phyloP scores from a whole-genome alignment of 2,113 vertebrate genomes.

The Microtus pennsylvanicus region DNA sequence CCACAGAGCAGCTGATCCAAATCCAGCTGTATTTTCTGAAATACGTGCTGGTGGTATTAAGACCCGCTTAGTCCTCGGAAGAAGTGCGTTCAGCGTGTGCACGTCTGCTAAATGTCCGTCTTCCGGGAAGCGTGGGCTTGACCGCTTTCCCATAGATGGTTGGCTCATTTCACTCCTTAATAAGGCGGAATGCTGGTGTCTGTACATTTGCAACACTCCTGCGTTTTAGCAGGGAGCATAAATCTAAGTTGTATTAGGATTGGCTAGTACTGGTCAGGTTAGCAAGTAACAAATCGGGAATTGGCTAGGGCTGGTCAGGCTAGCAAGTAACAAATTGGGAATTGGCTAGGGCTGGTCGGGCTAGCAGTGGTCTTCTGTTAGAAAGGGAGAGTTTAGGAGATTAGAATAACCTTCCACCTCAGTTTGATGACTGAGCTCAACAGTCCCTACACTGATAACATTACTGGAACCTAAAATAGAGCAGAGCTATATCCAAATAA shows the following conservation, averaged over 20 bases:
- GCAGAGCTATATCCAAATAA: slow-evolving; percentile 54
- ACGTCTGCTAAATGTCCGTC: not conserved
- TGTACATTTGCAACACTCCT: not conserved
- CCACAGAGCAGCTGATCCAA: slow-evolving; percentile 50
- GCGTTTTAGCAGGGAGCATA: not conserved
- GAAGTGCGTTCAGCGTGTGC: not conserved
- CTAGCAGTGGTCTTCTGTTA: not conserved
- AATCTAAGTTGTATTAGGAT: slow-evolving; percentile 49
- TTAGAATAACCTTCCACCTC: slow-evolving; percentile 46
- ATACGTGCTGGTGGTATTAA: not conserved
- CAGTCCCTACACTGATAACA: slow-evolving; percentile 5
- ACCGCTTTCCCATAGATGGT: not conserved
- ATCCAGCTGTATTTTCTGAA: slow-evolving; percentile 32
- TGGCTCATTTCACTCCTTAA: not conserved
- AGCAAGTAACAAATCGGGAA: too few relatives aligned
- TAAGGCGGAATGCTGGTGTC: slow-evolving; percentile 39
- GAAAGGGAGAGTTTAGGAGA: not conserved
- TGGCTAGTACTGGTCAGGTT: slow-evolving; percentile 5
- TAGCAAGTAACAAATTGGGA: too few relatives aligned
- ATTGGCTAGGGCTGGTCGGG: too few relatives aligned
- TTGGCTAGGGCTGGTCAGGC: too few relatives aligned
- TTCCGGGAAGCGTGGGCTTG: not conserved
- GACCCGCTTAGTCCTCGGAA: not conserved
- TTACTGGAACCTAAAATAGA: slow-evolving; percentile 52
- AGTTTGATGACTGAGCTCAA: slow-evolving; percentile 24